phyloP scores from a whole-genome alignment of 2,888 invertebrate species.

The Aleiodes alternator region DNA sequence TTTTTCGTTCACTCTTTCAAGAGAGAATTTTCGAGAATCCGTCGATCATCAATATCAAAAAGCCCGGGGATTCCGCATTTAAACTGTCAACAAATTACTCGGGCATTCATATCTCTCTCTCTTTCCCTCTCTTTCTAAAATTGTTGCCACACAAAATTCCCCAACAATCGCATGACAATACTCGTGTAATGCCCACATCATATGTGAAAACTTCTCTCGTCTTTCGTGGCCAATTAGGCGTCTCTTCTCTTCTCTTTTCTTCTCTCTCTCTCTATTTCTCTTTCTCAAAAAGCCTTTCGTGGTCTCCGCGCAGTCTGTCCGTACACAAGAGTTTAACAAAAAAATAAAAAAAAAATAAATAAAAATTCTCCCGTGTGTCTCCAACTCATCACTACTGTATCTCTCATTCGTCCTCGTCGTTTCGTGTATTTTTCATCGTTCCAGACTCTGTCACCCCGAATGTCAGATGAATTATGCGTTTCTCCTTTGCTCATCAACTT shows the following conservation, averaged over 20 bases:
- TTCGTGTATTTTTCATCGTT: background rate
- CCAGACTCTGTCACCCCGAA: background rate
- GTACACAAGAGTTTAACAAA: background rate
- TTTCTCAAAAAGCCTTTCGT: constrained; percentile 13
- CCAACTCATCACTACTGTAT: constrained; percentile 1
- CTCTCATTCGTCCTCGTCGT: constrained; percentile 8
- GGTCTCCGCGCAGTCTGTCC: constrained; percentile 30
- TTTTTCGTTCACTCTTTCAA: no score
- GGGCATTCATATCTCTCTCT: constrained; percentile 38
- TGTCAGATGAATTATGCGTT: constrained; percentile 16
- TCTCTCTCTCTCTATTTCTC: no score
- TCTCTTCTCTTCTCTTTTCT: background rate
- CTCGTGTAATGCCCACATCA: constrained; percentile 22
- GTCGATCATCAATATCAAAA: background rate
- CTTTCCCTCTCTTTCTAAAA: constrained; percentile 34
- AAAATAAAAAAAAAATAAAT: background rate
- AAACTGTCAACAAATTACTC: constrained; percentile 72
- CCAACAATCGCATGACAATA: constrained; percentile 36
- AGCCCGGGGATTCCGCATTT: constrained; percentile 58
- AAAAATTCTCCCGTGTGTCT: background rate
- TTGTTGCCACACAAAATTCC: constrained; percentile 21
- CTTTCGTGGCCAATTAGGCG: constrained; percentile 66
- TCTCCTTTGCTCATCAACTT: background rate
- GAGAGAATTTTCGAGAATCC: background rate
- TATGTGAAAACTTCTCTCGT: constrained; percentile 30